Evolutionary conservation across 2,888 invertebrate genomes (phyloP), one percentile per base, ranked within the genome.

Genomic region (Ypsolopha scabrella): DNA sequence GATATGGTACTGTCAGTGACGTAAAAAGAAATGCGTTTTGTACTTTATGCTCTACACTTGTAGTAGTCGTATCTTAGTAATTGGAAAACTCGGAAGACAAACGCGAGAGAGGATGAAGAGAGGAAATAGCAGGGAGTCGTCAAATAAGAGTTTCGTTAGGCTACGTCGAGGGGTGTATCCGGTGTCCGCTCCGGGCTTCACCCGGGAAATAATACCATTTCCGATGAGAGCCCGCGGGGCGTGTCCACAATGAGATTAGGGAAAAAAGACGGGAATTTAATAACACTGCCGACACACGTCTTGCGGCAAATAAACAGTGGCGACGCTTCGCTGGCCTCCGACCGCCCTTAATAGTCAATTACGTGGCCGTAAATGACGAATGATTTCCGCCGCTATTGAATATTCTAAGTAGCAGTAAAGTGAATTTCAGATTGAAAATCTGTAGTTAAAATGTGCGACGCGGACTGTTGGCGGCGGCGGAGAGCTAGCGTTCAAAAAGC

Each of bases 161-260:
- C 64, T 38, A 44, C 50, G 52, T 51, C 48, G 45, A 24, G 50
- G 34, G 48, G 24, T 44, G 69, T 75, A 76, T 80, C 77, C 79
- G 76, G 73, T 77, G 75, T 75, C 77, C 56, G 63, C 64, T 58
- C 57, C 52, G 54, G 55, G 57, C 53, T 56, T 55, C 64, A 62
- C 56, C 63, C 62, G 72, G 70, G 72, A 74, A 76, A 78, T 83
- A 82, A 82, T 81, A 75, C 76, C 66, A 81, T 82, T 82, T 80
- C 80, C 81, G 79, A 79, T 77, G 79, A 72, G 70, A 70, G 68
- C 76, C 79, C 75, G 73, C 72, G 72, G 77, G 73, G 69, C 70
- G 72, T 68, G 69, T 68, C 72, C 70, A 72, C 72, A 72, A 75
- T 72, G 68, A 72, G 73, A 79, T 80, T 78, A 79, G 70, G 77